Percentiles rank a stretch among this genome's conserved stretches.
These are phyloP conservation scores for Leucophenga varia DNA, from an alignment of 1,140 invertebrate genomes.

Conservation along the genomic window DNA sequence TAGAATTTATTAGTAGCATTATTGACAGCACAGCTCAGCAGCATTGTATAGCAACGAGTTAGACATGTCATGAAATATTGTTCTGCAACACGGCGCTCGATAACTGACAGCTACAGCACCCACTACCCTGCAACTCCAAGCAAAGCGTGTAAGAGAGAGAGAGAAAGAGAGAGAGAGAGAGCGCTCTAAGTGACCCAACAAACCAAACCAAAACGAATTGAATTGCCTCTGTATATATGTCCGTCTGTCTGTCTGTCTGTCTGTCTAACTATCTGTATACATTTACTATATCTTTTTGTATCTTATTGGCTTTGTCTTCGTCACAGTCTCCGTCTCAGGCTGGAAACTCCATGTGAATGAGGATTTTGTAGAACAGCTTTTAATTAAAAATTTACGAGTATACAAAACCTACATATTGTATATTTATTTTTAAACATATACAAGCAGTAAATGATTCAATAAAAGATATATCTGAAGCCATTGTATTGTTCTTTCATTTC, in stretches of 20 bases:
- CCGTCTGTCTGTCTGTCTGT: neutral
- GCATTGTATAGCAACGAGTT: too few relatives aligned
- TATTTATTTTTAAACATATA: too few relatives aligned
- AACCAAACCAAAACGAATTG: slow-evolving; percentile 17
- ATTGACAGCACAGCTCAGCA: slow-evolving; percentile 40
- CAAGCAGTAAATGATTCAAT: too few relatives aligned
- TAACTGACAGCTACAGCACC: slow-evolving; percentile 7
- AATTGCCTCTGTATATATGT: slow-evolving; percentile 6
- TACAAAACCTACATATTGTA: too few relatives aligned
- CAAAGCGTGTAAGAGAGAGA: too few relatives aligned
- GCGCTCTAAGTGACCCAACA: too few relatives aligned
- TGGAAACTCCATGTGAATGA: slow-evolving; percentile 9
- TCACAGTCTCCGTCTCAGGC: slow-evolving; percentile 19
- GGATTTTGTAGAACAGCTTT: slow-evolving; percentile 31
- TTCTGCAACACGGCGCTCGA: slow-evolving; percentile 14
- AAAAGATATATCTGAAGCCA: too few relatives aligned
- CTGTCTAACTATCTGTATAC: neutral
- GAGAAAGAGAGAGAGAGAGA: too few relatives aligned
- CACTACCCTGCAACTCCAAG: too few relatives aligned
- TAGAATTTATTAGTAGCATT: slow-evolving; percentile 12
- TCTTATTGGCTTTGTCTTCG: slow-evolving; percentile 26
- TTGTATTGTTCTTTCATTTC: too few relatives aligned
- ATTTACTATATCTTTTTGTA: slow-evolving; percentile 18
- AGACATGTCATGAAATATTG: slow-evolving; percentile 42
- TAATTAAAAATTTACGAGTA: slow-evolving; percentile 48